Evolutionary conservation across 2,888 invertebrate species (phyloP).

Genomic region (Macaria liturata): DNA sequence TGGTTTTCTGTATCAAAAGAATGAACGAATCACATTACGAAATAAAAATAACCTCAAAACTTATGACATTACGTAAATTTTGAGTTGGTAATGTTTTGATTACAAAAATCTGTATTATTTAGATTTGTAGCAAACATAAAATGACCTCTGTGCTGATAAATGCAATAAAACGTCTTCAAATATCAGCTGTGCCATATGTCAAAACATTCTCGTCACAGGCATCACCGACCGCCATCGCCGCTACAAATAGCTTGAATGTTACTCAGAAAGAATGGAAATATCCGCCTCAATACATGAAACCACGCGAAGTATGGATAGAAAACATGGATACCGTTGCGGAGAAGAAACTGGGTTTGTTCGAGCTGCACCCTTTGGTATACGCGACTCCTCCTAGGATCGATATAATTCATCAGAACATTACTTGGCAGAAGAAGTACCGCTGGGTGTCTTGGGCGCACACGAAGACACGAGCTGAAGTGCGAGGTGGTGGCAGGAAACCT

Average conservation of each 20-base stretch:
- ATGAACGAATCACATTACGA: neutral
- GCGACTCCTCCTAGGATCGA: constrained; percentile 93
- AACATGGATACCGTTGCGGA: constrained; percentile 90
- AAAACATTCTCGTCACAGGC: constrained; percentile 53
- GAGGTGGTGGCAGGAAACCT: constrained; percentile 96
- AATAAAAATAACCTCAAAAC: constrained; percentile 4
- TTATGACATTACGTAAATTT: constrained; percentile 10
- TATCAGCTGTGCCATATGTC: constrained; percentile 54
- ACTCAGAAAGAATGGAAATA: constrained; percentile 74
- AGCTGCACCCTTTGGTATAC: constrained; percentile 95
- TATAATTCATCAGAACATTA: constrained; percentile 91
- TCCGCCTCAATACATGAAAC: constrained; percentile 82
- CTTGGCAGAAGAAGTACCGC: constrained; percentile 93
- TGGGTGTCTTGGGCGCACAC: constrained; percentile 91
- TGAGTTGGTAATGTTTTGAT: constrained; percentile 3
- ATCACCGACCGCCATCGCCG: constrained; percentile 37
- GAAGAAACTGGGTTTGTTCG: constrained; percentile 91
- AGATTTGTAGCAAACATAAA: constrained; percentile 3
- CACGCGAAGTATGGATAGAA: constrained; percentile 94
- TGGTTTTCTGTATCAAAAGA: neutral
- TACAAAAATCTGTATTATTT: neutral
- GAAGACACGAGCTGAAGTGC: constrained; percentile 92
- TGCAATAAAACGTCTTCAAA: constrained; percentile 63
- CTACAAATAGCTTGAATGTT: constrained; percentile 52
- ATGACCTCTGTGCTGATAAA: constrained; percentile 67